phyloP scores from a whole-genome alignment of 1,140 invertebrate genomes.

The Leptinotarsa defecta region DNA sequence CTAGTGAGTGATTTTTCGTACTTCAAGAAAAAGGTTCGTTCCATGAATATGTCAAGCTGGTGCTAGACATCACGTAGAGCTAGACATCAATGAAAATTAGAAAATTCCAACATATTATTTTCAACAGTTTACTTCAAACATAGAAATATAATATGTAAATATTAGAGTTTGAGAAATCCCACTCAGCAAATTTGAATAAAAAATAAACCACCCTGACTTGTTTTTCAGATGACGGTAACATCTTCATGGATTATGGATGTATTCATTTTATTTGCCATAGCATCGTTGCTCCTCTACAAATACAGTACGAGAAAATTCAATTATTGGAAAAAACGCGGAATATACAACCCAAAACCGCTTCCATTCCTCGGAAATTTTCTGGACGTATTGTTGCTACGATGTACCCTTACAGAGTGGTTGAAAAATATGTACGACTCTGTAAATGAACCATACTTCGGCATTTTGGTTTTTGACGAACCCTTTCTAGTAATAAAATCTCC shows the following conservation, averaged over 20 bases:
- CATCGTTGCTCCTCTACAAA: constrained; percentile 21
- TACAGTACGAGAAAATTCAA: constrained; percentile 41
- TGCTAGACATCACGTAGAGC: too few species aligned
- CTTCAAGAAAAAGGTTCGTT: too few species aligned
- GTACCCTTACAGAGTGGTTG: constrained; percentile 34
- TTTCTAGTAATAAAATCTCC: constrained; percentile 50
- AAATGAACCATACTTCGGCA: constrained; percentile 53
- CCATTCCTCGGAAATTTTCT: constrained; percentile 54
- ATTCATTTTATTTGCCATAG: neutral
- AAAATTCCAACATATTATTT: too few species aligned
- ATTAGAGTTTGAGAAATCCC: neutral
- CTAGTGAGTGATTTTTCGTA: too few species aligned
- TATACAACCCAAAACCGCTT: constrained; percentile 48
- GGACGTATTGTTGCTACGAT: constrained; percentile 15
- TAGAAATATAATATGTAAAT: too few species aligned
- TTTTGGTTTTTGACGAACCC: constrained; percentile 55
- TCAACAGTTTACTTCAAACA: too few species aligned
- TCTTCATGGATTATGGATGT: neutral
- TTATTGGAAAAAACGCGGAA: constrained; percentile 51
- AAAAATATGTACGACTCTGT: constrained; percentile 43
- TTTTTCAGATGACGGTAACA: neutral
- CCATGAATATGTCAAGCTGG: too few species aligned
- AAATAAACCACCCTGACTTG: neutral
- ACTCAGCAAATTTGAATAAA: neutral
- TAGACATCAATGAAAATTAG: too few species aligned